A percentile compares a stretch with the other conserved stretches of the same genome.
phyloP scores from a whole-genome alignment of 37 sponge, comb jelly and placozoan species.

The Haliclona indistincta region DNA sequence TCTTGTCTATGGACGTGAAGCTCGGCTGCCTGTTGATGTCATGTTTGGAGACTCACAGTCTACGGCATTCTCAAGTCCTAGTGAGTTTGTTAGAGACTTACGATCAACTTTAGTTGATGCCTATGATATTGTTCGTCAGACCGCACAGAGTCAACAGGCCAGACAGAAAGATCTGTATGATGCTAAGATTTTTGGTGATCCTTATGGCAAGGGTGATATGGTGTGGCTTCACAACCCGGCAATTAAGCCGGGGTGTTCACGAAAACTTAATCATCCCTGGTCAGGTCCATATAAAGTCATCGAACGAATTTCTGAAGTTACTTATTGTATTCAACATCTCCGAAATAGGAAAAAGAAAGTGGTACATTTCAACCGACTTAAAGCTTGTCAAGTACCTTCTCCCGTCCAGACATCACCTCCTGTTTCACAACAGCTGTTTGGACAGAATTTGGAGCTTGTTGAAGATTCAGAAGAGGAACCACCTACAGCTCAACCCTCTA shows the following conservation, averaged over 20 bases:
- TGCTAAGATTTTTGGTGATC: constrained; percentile 36
- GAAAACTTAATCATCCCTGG: constrained; percentile 56
- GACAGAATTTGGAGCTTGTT: too few relatives aligned
- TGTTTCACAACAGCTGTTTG: too few relatives aligned
- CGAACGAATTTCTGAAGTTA: constrained; percentile 9
- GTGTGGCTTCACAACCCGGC: constrained; percentile 55
- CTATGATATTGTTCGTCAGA: constrained; percentile 6
- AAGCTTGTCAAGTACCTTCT: too few relatives aligned
- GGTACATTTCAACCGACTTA: too few relatives aligned
- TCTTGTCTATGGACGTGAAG: constrained; percentile 50
- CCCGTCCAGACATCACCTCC: too few relatives aligned
- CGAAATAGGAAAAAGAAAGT: too few relatives aligned
- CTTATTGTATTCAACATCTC: constrained; percentile 50
- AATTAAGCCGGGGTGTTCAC: constrained; percentile 18
- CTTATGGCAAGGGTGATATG: constrained; percentile 34
- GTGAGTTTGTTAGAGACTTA: constrained; percentile 25
- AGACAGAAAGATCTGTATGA: constrained; percentile 34
- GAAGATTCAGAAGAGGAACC: too few relatives aligned
- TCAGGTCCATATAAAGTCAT: constrained; percentile 34
- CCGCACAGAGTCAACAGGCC: neutral
- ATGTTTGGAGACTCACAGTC: constrained; percentile 1
- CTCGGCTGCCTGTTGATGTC: constrained; percentile 31
- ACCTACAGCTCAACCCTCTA: too few relatives aligned
- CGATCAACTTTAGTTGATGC: constrained; percentile 7
- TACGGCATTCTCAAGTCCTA: neutral